Base-by-base conservation (phyloP, 2,888 invertebrate species). In the Leucophenga montana region DNA sequence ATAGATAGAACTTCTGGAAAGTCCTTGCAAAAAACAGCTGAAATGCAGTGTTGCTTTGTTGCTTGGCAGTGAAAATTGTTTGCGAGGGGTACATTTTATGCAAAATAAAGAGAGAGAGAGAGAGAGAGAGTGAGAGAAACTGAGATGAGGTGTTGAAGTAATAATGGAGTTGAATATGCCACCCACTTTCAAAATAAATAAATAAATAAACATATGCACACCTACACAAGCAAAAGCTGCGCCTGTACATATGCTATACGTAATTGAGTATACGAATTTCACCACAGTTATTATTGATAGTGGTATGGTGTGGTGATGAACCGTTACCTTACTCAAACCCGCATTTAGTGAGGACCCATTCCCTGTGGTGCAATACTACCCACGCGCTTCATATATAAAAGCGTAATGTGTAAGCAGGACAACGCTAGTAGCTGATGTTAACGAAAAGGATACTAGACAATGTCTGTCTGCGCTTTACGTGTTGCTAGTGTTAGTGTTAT, bases 211-310 rank as follows among this genome's bases (percentile, higher is more conserved):
- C 39, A 39, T 4, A 27, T 4, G 4, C 27, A 27, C 27, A 39
- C 39, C 1, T 8, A 39, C 8, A 39, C 39, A 39, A 39, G 18
- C 53, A 75, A 75, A 72, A 71, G 80, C 80, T 39, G 9, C 39
- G 79, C 81, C 80, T 78, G 70, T 79, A 83, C 81, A 80, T 81
- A 81, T 81, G 81, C 81, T 77, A 79, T 71, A 67, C 1, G 54
- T 74, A 71, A 73, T 73, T 56, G 64, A 71, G 71, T 69, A 70
- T 73, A 67, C 16, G 22, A 22, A 48, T 68, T 68, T 68, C 53
- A 68, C 59, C 61, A 61, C n/a, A n/a, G 39, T 16, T 13, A 56
- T 57, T 14, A 53, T 66, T 20, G 1, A 6, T 27, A 27, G 2
- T 27, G 3, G n/a, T n/a, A n/a, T n/a, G n/a, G n/a, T n/a, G 27